phyloP scores from a whole-genome alignment of 2,113 vertebrate genomes.

The Murina feae region DNA sequence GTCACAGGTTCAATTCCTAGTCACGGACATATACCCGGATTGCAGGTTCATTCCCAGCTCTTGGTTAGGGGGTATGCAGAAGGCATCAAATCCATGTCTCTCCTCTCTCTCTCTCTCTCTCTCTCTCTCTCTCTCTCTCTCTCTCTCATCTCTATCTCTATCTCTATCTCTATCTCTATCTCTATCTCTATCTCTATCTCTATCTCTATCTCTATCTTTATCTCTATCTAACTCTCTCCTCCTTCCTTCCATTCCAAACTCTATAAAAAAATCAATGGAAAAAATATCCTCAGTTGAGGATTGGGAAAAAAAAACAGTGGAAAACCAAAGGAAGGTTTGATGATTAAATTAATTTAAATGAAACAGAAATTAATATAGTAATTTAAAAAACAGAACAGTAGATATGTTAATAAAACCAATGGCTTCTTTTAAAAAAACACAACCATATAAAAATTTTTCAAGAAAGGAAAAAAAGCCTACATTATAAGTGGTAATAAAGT shows the following conservation, averaged over 20 bases:
- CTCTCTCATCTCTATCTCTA: neutral
- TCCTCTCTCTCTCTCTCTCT: too few species aligned
- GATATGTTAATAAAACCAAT: neutral
- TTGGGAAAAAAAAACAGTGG: neutral
- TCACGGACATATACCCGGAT: neutral
- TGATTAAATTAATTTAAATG: conserved; percentile 8
- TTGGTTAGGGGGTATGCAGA: too few species aligned
- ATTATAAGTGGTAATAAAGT: neutral
- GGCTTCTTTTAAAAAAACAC: neutral
- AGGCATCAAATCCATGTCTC: neutral
- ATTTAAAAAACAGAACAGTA: neutral
- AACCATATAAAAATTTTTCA: neutral
- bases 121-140: too few species aligned
- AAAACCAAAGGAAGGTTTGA: neutral
- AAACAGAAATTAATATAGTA: neutral
- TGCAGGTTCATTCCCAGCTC: too few species aligned
- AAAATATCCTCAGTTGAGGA: neutral
- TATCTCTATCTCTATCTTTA: too few species aligned
- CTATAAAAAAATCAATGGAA: neutral
- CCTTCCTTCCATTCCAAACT: too few species aligned
- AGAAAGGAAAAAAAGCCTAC: neutral
- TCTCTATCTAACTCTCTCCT: too few species aligned
- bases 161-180: too few species aligned
- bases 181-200: too few species aligned
- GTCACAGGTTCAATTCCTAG: too few species aligned